Conservation (phyloP, 2,888 invertebrate genomes). For the Dicyrtomina minuta region DNA sequence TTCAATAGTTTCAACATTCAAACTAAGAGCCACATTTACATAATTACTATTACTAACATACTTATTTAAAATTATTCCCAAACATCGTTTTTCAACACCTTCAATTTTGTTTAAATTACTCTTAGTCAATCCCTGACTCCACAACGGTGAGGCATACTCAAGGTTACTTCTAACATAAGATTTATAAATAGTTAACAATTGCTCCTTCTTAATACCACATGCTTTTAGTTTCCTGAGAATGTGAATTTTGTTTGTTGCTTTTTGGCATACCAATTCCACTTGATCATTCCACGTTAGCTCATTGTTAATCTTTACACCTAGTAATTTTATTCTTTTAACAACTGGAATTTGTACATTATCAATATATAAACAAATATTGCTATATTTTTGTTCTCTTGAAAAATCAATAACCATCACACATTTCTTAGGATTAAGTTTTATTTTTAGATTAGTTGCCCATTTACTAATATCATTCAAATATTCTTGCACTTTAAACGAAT, state of each 20-base stretch:
- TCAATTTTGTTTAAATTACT: too few species aligned
- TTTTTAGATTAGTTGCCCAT: neutral
- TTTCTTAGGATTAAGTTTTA: neutral
- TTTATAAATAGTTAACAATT: neutral
- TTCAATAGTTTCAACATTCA: too few species aligned
- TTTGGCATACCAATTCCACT: neutral
- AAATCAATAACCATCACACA: neutral
- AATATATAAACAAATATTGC: neutral
- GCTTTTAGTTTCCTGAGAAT: neutral
- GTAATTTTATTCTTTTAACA: neutral
- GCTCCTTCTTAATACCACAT: neutral
- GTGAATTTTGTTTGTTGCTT: neutral
- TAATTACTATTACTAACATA: too few species aligned
- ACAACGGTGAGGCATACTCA: neutral
- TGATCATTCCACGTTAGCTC: neutral
- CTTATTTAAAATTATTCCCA: too few species aligned
- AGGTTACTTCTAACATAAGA: neutral
- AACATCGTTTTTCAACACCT: too few species aligned
- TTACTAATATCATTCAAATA: neutral
- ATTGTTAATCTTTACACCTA: neutral
- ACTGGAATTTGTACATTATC: neutral
- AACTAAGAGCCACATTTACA: too few species aligned
- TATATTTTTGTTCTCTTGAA: neutral
- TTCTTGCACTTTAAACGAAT: neutral
- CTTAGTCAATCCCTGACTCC: too few species aligned